Conservation (phyloP, 2,888 invertebrate genomes). For the Nephrotoma guestfalica region DNA sequence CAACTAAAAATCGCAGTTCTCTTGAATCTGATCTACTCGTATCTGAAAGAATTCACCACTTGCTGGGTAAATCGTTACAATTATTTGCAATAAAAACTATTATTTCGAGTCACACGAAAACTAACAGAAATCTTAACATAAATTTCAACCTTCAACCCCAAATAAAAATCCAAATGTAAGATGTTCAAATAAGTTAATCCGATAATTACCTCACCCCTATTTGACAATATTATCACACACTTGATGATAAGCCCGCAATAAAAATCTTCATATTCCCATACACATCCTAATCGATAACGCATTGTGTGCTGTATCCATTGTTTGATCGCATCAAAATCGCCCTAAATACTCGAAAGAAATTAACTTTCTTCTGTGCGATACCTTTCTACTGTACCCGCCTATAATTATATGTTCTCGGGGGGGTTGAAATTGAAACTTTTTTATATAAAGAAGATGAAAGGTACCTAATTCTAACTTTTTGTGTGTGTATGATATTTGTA, state of each 20-base stretch:
- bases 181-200: not conserved
- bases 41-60: too few relatives aligned
- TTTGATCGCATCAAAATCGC: not conserved
- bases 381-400: not conserved
- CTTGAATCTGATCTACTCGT: too few relatives aligned
- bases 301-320: not conserved
- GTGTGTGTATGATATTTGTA: not conserved
- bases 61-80: too few relatives aligned
- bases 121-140: too few relatives aligned
- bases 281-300: not conserved
- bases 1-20: too few relatives aligned
- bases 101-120: too few relatives aligned
- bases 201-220: not conserved
- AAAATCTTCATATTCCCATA: not conserved
- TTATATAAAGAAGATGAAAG: not conserved
- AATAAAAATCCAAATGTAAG: too few relatives aligned
- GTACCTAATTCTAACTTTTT: not conserved
- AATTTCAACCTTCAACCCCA: too few relatives aligned
- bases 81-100: too few relatives aligned
- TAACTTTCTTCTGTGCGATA: not conserved
- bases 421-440: not conserved
- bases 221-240: not conserved
- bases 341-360: not conserved
- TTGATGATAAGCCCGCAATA: too few relatives aligned
- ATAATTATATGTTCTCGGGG: not conserved